These are phyloP conservation scores for Chelonus formosanus DNA, from an alignment of 2,888 invertebrate genomes.

Conservation along the genomic window DNA sequence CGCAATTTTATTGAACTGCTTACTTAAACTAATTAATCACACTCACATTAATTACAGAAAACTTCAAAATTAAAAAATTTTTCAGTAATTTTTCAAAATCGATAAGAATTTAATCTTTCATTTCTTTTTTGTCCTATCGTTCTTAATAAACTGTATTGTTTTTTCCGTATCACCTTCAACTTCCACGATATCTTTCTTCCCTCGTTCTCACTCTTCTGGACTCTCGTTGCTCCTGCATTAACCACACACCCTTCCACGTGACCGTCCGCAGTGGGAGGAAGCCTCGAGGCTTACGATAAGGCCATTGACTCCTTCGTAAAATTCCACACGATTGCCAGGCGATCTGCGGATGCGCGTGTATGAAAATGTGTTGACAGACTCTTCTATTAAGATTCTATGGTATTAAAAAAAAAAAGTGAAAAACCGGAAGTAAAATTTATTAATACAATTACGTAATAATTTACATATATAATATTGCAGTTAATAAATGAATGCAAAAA, in stretches of 20 bases:
- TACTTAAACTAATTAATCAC: neutral
- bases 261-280: slow-evolving; percentile 39
- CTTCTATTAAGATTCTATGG: too few relatives aligned
- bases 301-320: slow-evolving; percentile 58
- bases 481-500: too few relatives aligned
- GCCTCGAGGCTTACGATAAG: slow-evolving; percentile 48
- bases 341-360: slow-evolving; percentile 3
- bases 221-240: slow-evolving; percentile 28
- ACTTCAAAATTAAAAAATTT: too few relatives aligned
- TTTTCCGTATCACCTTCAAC: slow-evolving; percentile 9
- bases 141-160: neutral
- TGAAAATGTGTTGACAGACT: neutral
- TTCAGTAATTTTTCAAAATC: neutral
- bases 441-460: too few relatives aligned
- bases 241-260: slow-evolving; percentile 39
- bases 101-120: neutral
- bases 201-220: slow-evolving; percentile 17
- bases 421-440: too few relatives aligned
- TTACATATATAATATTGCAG: too few relatives aligned
- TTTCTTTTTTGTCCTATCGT: too few relatives aligned
- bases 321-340: slow-evolving; percentile 45
- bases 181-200: neutral
- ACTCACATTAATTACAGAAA: neutral
- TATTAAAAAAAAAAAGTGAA: too few relatives aligned
- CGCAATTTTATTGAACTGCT: neutral